Evolutionary conservation across 2,888 invertebrate species (phyloP).

Genomic region (Calameuta filiformis): DNA sequence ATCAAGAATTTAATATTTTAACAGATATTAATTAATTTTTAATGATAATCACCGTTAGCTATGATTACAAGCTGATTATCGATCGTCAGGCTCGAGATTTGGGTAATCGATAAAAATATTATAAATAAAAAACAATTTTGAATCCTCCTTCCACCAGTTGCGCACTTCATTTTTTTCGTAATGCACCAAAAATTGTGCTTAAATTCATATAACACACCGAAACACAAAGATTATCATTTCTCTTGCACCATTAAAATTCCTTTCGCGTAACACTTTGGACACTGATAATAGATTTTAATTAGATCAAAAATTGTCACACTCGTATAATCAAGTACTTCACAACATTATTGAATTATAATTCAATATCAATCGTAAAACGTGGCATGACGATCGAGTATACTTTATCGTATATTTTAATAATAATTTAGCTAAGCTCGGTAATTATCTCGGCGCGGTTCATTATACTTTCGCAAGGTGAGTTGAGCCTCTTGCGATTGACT

Average conservation of each 20-base stretch:
- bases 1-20: neutral
- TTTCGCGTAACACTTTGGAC: neutral
- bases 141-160: neutral
- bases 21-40: neutral
- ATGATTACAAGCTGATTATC: constrained; percentile 65
- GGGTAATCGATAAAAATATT: neutral
- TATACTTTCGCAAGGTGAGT: constrained; percentile 38
- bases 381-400: neutral
- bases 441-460: constrained; percentile 21
- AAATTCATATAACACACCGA: neutral
- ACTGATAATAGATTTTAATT: neutral
- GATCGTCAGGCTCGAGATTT: constrained; percentile 53
- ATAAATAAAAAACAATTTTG: neutral
- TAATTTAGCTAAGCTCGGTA: neutral
- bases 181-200: neutral
- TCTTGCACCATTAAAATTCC: neutral
- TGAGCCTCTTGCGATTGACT: constrained; percentile 42
- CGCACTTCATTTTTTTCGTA: neutral
- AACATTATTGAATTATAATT: neutral
- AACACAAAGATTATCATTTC: neutral
- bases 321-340: neutral
- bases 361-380: neutral
- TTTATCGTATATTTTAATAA: neutral
- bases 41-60: constrained; percentile 63
- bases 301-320: neutral